Conservation (phyloP, 2,888 invertebrate species). For the Parnassius glacialis region DNA sequence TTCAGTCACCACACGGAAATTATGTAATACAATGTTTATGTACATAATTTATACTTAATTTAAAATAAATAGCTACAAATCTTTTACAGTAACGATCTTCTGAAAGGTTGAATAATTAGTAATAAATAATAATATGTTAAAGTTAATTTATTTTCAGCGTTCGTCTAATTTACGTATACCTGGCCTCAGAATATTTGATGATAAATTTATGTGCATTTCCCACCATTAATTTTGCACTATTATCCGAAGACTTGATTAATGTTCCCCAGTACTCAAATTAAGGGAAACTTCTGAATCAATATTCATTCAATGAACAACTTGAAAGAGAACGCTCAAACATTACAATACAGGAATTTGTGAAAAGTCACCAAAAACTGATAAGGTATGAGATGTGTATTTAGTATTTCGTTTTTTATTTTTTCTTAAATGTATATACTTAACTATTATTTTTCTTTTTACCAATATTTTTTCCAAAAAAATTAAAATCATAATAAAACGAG, state of each 20-base stretch:
- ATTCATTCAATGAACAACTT: background rate
- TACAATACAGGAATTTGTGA: constrained; percentile 39
- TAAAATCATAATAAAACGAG: too few species aligned
- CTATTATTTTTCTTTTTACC: too few species aligned
- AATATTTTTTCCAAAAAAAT: too few species aligned
- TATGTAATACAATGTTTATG: too few species aligned
- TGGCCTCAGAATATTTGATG: constrained; percentile 49
- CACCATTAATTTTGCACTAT: constrained; percentile 46
- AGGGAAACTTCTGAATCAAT: constrained; percentile 8
- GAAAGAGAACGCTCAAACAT: constrained; percentile 9
- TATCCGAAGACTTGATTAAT: constrained; percentile 47
- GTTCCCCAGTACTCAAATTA: constrained; percentile 30
- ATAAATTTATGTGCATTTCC: constrained; percentile 49
- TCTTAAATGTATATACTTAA: too few species aligned
- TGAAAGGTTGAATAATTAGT: background rate
- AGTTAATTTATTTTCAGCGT: constrained; percentile 50
- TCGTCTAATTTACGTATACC: constrained; percentile 40
- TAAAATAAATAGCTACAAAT: too few species aligned
- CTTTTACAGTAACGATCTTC: background rate
- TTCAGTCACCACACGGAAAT: too few species aligned
- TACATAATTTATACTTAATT: too few species aligned
- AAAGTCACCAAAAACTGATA: constrained; percentile 50
- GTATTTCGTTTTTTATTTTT: too few species aligned
- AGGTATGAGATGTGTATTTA: constrained; percentile 34
- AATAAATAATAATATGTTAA: too few species aligned